phyloP scores from a whole-genome alignment of 2,888 invertebrate genomes.

The Tipula unca region DNA sequence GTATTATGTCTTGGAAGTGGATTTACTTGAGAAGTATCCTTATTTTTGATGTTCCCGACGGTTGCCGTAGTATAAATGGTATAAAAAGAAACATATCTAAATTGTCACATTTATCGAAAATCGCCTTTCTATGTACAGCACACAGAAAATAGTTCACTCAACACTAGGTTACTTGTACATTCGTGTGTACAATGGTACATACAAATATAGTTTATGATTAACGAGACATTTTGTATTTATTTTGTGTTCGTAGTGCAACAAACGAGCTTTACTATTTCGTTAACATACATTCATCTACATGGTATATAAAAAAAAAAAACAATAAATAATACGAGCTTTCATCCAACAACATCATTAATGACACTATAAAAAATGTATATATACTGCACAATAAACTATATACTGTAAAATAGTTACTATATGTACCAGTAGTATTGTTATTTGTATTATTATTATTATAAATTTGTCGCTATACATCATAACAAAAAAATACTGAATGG shows the following conservation, averaged over 20 bases:
- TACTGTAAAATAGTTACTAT: too few relatives aligned
- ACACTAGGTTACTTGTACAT: background rate
- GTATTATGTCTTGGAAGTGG: background rate
- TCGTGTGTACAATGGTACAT: background rate
- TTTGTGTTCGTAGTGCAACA: background rate
- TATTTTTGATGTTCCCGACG: too few relatives aligned
- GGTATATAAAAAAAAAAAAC: background rate
- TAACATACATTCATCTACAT: background rate
- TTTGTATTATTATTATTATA: too few relatives aligned
- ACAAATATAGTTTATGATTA: background rate
- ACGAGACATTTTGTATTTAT: background rate
- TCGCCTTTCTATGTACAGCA: background rate
- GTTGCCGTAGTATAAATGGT: too few relatives aligned
- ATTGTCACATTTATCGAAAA: background rate
- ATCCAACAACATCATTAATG: conserved; percentile 14
- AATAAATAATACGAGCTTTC: background rate
- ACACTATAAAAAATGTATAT: background rate
- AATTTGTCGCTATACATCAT: too few relatives aligned
- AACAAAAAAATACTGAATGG: too few relatives aligned
- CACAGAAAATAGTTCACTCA: background rate
- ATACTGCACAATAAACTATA: too few relatives aligned
- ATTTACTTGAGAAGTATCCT: too few relatives aligned
- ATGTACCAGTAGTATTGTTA: too few relatives aligned
- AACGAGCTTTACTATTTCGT: background rate
- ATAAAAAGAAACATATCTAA: too few relatives aligned